Base-by-base conservation (phyloP, 1,140 invertebrate species). In the Apocrypta bakeri region DNA sequence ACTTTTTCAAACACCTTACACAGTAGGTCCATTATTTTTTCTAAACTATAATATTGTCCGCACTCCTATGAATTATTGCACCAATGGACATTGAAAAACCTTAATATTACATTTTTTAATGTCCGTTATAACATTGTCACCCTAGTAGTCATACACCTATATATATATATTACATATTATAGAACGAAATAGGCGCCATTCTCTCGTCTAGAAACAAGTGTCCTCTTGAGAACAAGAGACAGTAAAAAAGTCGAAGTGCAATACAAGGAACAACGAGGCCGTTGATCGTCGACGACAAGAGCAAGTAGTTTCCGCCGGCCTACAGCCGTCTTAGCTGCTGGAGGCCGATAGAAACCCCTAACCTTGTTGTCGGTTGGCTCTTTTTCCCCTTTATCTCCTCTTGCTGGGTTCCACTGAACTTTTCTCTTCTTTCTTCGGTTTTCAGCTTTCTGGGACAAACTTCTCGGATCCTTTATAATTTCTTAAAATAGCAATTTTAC, bases 291-390 rank as follows among this genome's bases (percentile, higher is more conserved):
- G 87, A 90, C 90, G 88, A 89, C 88, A 90, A 90, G 89, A 92
- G 95, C 95, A 95, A 96, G 96, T 96, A 96, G 96, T 97, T 96
- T 96, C 96, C 95, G 95, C 96, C 96, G 96, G 96, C 96, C 96
- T 96, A 96, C 96, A 96, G 95, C 93, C 88, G 91, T 91, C 85
- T 92, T 93, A 91, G 91, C 94, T 95, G 95, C 96, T 96, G 96
- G 95, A 97, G 96, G 96, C 96, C 96, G 95, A 96, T 96, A 96
- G 96, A 96, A 97, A 96, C 96, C 96, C 96, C 96, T 97, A 90
- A 91, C 85, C 91, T 89, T 88, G 87, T 88, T 86, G 85, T 88
- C 89, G 83, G 63, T 21, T 71, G 56, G n/a, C 42, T 74, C 73
- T 68, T 40, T 63, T 27, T 9, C 37, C 64, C 40, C 64, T 74